Conservation (phyloP, 2,113 vertebrate species). For the Haemorhous mexicanus region DNA sequence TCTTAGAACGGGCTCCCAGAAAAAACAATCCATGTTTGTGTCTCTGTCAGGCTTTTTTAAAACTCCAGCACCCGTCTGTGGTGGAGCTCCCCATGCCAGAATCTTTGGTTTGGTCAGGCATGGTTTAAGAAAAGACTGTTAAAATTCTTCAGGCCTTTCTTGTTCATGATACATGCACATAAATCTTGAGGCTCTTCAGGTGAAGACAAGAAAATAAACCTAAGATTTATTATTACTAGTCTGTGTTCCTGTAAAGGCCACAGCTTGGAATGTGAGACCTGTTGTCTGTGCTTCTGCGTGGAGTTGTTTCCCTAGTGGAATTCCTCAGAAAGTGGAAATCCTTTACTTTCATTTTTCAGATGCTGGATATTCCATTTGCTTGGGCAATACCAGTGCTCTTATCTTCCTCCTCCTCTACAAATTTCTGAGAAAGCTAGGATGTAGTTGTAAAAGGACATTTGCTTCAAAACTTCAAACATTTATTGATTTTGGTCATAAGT, state of each 20-base stretch:
- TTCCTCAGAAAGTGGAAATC: background rate
- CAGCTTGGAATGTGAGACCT: background rate
- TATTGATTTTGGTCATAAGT: background rate
- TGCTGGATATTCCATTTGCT: background rate
- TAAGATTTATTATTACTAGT: background rate
- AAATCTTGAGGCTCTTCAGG: background rate
- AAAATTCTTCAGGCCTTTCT: background rate
- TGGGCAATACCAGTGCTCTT: background rate
- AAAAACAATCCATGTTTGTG: background rate
- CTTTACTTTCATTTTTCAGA: background rate
- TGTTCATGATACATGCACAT: background rate
- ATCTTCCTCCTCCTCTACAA: background rate
- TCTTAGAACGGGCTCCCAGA: background rate
- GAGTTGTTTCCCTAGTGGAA: background rate
- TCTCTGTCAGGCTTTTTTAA: background rate
- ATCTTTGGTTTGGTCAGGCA: background rate
- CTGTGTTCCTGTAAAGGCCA: background rate
- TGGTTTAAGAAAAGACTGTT: background rate
- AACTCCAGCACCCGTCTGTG: background rate
- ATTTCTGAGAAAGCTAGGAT: background rate
- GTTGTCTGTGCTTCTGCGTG: fast-evolving
- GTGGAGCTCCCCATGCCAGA: background rate
- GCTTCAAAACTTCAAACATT: background rate
- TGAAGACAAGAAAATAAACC: background rate
- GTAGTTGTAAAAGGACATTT: background rate